Base-by-base conservation (phyloP, 2,113 vertebrate species). In the Andinoacara biseriatus region DNA sequence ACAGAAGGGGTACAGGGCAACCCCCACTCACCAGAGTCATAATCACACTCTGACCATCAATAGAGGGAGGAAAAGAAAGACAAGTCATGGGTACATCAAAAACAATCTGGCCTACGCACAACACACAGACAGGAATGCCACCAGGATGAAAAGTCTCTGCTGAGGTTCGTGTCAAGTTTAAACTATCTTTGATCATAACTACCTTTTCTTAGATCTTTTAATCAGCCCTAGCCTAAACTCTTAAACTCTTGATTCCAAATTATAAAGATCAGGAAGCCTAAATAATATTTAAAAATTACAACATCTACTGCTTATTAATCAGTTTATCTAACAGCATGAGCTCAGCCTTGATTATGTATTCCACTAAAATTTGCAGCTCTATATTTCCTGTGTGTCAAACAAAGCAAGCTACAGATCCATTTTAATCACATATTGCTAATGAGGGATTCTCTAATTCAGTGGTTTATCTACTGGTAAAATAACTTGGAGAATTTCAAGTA, bases 1-100 rank as follows among this genome's bases (percentile, higher is more conserved):
- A 91, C 56, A 84, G 81, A 90, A 26, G 90, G 84, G 86, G 84
- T 84, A 88, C 88, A 82, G 84, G 78, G 82, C 88, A 78, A 76
- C 90, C 93, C 87, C 89, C 91, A 95, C 95, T 96, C 95, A 96
- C 95, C 95, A 93, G 93, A 94, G 88, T 96, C 94, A 95, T 93
- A 86, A 82, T 95, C 95, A 94, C 92, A 95, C 92, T 96, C 95
- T 95, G 94, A 92, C 85, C 93, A 95, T 82, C 91, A 94, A 88
- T 76, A 90, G 84, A 92, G 90, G 90, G 91, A 93, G 92, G 92
- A 95, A 91, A 93, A 95, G 92, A 95, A 89, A 95, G 85, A 95
- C 92, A 95, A 43, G 92, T 93, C 83, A 93, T 88, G 88, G 90
- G 87, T 90, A 93, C 90, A 93, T 89, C 85, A 72, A 89, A 91